Percentiles rank a stretch among this genome's conserved stretches.
Evolutionary conservation across 2,888 invertebrate species (phyloP).

Genomic region (Orthonevra nobilis): DNA sequence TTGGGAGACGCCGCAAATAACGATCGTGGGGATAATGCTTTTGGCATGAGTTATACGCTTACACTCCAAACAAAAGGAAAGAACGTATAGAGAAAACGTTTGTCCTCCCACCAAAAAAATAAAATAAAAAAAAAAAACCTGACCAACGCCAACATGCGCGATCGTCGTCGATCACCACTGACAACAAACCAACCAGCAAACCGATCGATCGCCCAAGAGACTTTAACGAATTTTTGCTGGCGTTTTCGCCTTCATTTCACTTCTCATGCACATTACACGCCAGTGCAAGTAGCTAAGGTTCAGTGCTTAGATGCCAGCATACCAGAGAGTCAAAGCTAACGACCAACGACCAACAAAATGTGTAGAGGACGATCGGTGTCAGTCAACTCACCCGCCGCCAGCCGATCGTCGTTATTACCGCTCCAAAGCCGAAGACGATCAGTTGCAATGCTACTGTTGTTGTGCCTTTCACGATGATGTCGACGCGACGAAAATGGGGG

Average conservation of each 20-base stretch:
- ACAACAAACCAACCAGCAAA: no score
- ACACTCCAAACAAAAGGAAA: no score
- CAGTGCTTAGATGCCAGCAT: conserved; percentile 56
- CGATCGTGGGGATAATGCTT: conserved; percentile 34
- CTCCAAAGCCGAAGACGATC: conserved; percentile 33
- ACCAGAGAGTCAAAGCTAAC: conserved; percentile 35
- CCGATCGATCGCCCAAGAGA: conserved; percentile 12
- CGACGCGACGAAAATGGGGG: not conserved
- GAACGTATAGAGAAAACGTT: conserved; percentile 6
- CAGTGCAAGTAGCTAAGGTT: conserved; percentile 45
- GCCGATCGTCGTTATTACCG: conserved; percentile 56
- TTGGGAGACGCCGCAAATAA: conserved; percentile 70
- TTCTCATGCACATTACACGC: conserved; percentile 32
- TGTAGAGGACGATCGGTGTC: conserved; percentile 68
- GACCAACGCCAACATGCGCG: conserved; percentile 59
- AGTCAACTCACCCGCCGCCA: conserved; percentile 65
- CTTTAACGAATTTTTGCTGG: conserved; percentile 50
- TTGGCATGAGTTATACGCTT: no score
- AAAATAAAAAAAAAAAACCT: conserved; percentile 39
- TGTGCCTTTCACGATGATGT: conserved; percentile 14
- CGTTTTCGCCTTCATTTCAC: conserved; percentile 64
- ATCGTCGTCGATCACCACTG: no score
- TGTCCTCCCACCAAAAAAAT: not conserved
- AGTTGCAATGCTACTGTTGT: conserved; percentile 1
- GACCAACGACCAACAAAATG: conserved; percentile 57